Evolutionary conservation across 2,113 vertebrate species (phyloP), one percentile per base, ranked within the genome.

Genomic region (Cyanoramphus novaezelandiae): DNA sequence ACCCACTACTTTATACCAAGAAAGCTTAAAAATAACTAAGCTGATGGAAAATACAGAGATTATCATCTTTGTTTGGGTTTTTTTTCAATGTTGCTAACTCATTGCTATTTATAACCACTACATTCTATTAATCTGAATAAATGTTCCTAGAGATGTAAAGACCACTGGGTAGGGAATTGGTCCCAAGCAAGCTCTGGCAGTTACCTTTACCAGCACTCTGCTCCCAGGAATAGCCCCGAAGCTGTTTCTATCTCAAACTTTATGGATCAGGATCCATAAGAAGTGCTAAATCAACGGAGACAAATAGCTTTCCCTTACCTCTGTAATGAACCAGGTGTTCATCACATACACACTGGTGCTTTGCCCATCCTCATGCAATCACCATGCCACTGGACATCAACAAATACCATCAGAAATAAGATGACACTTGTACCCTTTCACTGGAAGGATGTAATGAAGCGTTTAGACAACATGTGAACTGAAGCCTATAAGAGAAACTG

Each of bases 131-230:
- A 27, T 46, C 14, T 44, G 10, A 79, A 39, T 28, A 44, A 5
- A 25, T 0, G 0, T 62, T 49, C 65, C 39, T 68, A 31, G 31
- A 52, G 7, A 16, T 57, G 9, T 31, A 44, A 50, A n/a, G 13
- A 24, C 8, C 35, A 59, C 20, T 46, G 6, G 7, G 15, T 70
- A 64, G 6, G 76, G 33, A 76, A 85, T 0, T 24, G 8, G 47
- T n/a, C 41, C 25, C 41, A 71, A 25, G 12, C 7, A 57, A 63
- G 17, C 43, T 82, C 43, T 39, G 21, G 7, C 60, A 83, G 6
- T 31, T 39, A 17, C 28, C 50, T 64, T 57, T 29, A 69, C 33
- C 29, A 79, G 43, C 33, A 83, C 28, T 10, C 37, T 63, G 9
- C 47, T 75, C 13, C 35, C 29, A 24, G 24, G 37, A 17, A 41